These are phyloP conservation scores for Ctenomys sociabilis DNA, from an alignment of 2,113 vertebrate species.

Conservation along the genomic window DNA sequence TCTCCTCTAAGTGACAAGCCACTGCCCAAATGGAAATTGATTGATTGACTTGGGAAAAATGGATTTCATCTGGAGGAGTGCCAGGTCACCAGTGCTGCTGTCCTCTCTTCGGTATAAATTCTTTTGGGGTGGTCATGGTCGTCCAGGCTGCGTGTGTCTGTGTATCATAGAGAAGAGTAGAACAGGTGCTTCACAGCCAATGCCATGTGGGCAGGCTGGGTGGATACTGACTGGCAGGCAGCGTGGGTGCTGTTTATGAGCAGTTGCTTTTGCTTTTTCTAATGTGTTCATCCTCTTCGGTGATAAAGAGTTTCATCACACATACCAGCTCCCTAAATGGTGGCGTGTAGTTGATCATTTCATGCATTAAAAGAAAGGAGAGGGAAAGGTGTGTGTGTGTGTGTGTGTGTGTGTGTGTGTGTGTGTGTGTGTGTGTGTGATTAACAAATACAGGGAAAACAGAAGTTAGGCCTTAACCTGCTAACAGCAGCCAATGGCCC, in stretches of 20 bases:
- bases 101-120: background rate
- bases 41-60: slow-evolving; percentile 61
- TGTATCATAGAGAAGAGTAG: background rate
- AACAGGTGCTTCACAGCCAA: background rate
- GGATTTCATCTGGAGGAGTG: slow-evolving; percentile 39
- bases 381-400: background rate
- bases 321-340: background rate
- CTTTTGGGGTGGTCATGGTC: background rate
- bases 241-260: background rate
- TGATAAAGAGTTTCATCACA: background rate
- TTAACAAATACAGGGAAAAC: background rate
- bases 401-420: background rate
- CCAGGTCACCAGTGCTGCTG: slow-evolving; percentile 44
- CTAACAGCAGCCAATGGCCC: slow-evolving; percentile 40
- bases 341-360: background rate
- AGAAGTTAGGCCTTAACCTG: slow-evolving; percentile 2
- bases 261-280: background rate
- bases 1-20: slow-evolving; percentile 52
- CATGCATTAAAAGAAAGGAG: background rate
- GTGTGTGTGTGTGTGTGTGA: background rate
- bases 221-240: background rate
- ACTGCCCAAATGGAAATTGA: slow-evolving; percentile 67
- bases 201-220: background rate
- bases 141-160: background rate
- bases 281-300: background rate